Conservation (phyloP, 2,888 invertebrate species). For the Anodontia alba region DNA sequence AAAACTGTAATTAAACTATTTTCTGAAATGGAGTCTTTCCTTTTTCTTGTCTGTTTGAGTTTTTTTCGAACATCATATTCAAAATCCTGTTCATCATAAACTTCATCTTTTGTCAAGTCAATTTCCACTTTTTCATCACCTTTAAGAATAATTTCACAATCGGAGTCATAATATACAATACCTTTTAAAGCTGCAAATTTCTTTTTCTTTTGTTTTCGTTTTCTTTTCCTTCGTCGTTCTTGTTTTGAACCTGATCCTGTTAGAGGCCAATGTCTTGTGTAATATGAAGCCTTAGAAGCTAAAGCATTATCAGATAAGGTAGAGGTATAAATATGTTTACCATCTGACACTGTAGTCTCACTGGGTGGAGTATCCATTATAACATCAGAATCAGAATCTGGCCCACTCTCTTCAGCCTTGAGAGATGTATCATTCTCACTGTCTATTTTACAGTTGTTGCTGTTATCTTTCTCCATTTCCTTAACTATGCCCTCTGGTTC, state of each 20-base stretch:
- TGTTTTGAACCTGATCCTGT: neutral
- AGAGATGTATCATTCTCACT: neutral
- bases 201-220: neutral
- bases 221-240: neutral
- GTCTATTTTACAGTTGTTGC: neutral
- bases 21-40: neutral
- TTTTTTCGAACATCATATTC: neutral
- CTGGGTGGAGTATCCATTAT: neutral
- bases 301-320: neutral
- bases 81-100: conserved; percentile 6
- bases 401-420: neutral
- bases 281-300: neutral
- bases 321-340: neutral
- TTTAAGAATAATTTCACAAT: conserved; percentile 1
- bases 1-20: neutral
- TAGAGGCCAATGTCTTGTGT: conserved; percentile 9
- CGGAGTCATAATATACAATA: neutral
- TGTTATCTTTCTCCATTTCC: too few relatives aligned
- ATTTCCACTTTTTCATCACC: neutral
- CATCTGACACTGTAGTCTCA: neutral
- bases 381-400: neutral
- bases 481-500: too few relatives aligned
- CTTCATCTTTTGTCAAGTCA: neutral
- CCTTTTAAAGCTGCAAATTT: neutral
- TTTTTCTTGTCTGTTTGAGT: neutral